Percentiles rank a stretch among this genome's conserved stretches.
phyloP scores from a whole-genome alignment of 2,113 vertebrate species.

The Sapajus apella region DNA sequence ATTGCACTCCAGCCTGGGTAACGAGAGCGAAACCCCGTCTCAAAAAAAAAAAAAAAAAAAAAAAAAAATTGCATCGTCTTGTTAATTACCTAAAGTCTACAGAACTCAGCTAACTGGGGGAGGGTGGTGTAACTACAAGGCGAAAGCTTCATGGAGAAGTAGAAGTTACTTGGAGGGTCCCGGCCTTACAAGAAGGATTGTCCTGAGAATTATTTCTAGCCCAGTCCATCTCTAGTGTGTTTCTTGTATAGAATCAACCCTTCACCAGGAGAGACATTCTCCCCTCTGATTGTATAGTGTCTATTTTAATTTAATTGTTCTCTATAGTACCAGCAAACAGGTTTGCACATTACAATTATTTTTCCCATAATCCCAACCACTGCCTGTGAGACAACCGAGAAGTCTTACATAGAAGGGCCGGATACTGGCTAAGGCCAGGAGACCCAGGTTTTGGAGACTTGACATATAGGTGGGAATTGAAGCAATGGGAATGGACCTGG shows the following conservation, averaged over 20 bases:
- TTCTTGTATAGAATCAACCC: background rate
- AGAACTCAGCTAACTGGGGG: background rate
- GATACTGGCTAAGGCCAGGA: background rate
- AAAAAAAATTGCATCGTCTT: background rate
- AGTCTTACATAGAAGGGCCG: background rate
- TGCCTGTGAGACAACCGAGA: background rate
- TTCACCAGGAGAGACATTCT: background rate
- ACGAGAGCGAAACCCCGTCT: no score
- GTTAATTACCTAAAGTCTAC: background rate
- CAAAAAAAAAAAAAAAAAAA: no score
- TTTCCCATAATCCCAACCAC: background rate
- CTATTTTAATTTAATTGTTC: background rate
- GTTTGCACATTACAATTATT: background rate
- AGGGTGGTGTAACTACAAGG: background rate
- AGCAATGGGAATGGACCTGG: background rate
- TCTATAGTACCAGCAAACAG: background rate
- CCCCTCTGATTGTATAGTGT: background rate
- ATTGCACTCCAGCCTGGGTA: no score
- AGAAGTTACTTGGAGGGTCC: background rate
- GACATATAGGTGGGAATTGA: background rate
- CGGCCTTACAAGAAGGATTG: background rate
- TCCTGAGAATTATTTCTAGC: conserved; percentile 18
- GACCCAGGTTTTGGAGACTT: background rate
- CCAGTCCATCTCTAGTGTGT: background rate
- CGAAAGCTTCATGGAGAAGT: background rate